Evolutionary conservation across 2,113 vertebrate species (phyloP), one percentile per base, ranked within the genome.

Genomic region (Nerophis ophidion): DNA sequence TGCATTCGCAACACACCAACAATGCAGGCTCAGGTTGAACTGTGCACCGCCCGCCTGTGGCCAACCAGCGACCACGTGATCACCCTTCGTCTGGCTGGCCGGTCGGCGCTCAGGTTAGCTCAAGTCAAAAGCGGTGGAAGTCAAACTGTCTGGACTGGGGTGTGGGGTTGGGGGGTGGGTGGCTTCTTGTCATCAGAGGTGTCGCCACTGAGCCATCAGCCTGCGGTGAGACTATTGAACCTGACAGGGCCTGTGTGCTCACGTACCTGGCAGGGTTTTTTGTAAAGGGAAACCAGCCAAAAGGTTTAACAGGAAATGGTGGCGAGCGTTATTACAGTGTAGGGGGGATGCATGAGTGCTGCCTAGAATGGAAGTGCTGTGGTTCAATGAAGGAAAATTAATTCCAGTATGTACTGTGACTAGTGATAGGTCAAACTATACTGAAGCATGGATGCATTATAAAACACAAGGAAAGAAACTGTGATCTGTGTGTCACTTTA

Each of bases 51-150:
- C 55, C 60, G 63, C 78, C 63, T 16, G 51, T 67, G 63, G 72
- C 80, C 44, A 62, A 66, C 49, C 17, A 66, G 65, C 67, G 76
- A 82, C 81, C 76, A 79, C 72, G 68, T 65, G 63, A 83, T 82
- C 81, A 79, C 65, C 16, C 68, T 80, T 69, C 54, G 70, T 71
- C 65, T 58, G 71, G 9, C 63, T 71, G 66, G 77, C 72, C 61
- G 38, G 38, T 9, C 38, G 38, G 9, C 61, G 35, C 70, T 80
- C 81, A 70, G 77, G 81, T 81, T 72, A 52, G 75, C 72, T 81
- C 66, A 58, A 74, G 74, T 82, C 79, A 70, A 65, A 83, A 71
- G 81, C n/a, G 65, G 70, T 65, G 54, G 70, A 75, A 82, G 79
- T 74, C 79, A 64, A 77, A 76, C 71, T 57, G 79, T 76, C 75